Percentiles rank a stretch among this genome's conserved stretches.
phyloP scores from a whole-genome alignment of 2,888 invertebrate genomes.

The Ophion costatus region DNA sequence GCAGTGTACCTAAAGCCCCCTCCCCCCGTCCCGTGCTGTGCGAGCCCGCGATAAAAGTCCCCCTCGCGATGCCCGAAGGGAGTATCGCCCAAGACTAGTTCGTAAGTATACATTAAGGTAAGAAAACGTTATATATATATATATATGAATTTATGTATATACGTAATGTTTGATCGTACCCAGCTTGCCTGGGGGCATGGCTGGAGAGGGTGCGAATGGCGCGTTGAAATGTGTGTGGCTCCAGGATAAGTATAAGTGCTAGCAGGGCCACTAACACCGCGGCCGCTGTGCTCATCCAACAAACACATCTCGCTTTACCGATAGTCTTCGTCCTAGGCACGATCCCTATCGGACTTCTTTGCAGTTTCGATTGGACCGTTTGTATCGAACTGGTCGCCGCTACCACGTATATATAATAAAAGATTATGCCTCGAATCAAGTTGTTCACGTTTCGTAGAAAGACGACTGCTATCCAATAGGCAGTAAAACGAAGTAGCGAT shows the following conservation, averaged over 20 bases:
- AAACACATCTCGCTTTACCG: conserved; percentile 75
- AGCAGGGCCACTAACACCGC: conserved; percentile 80
- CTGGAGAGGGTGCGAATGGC: conserved; percentile 80
- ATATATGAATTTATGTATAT: conserved; percentile 16
- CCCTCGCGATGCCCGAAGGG: conserved; percentile 35
- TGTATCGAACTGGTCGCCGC: conserved; percentile 76
- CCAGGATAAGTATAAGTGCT: conserved; percentile 81
- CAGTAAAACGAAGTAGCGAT: conserved; percentile 64
- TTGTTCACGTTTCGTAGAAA: conserved; percentile 14
- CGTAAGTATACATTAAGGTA: conserved; percentile 7
- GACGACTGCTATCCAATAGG: conserved; percentile 18
- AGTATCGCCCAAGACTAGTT: conserved; percentile 32
- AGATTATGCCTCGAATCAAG: conserved; percentile 73
- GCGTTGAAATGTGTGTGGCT: conserved; percentile 79
- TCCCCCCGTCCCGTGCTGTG: conserved; percentile 41
- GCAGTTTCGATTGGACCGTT: conserved; percentile 76
- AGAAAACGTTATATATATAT: conserved; percentile 53
- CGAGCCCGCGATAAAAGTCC: background rate
- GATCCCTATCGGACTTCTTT: conserved; percentile 77
- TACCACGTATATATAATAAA: conserved; percentile 76
- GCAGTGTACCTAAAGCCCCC: conserved; percentile 6
- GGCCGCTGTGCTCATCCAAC: conserved; percentile 79
- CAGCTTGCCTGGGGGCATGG: conserved; percentile 80
- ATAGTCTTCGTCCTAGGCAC: conserved; percentile 78
- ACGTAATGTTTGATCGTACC: conserved; percentile 77